Evolutionary conservation across 2,797 vertebrate genomes (phyloP).

Genomic region (Telmatherina bonti): DNA sequence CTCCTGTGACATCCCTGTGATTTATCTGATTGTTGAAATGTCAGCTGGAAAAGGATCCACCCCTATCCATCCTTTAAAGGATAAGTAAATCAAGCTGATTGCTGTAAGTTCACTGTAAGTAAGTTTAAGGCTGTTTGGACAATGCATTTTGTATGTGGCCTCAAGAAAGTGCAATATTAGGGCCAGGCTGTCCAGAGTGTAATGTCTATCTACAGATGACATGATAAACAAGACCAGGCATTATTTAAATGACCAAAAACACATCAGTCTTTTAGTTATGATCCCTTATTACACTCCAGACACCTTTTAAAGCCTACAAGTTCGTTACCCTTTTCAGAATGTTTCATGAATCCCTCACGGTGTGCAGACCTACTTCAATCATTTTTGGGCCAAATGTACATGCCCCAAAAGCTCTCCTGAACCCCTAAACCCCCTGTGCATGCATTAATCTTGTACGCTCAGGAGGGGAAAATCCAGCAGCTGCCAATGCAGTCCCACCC

Average conservation of each 20-base stretch:
- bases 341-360: constrained; percentile 28
- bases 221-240: background rate
- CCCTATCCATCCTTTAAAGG: background rate
- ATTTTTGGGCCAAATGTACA: constrained; percentile 39
- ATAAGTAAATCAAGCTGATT: background rate
- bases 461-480: constrained; percentile 77
- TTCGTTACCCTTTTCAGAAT: constrained; percentile 13
- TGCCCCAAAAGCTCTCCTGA: constrained; percentile 28
- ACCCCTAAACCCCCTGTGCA: constrained; percentile 59
- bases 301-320: constrained; percentile 2
- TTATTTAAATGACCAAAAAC: constrained; percentile 1
- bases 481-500: constrained; percentile 82
- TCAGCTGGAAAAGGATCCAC: background rate
- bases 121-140: background rate
- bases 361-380: constrained; percentile 41
- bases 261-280: constrained; percentile 1
- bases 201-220: background rate
- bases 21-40: too few relatives aligned
- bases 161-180: constrained; percentile 36
- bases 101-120: background rate
- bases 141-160: constrained; percentile 51
- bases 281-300: constrained; percentile 5
- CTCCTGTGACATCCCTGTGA: too few relatives aligned
- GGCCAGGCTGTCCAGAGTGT: constrained; percentile 27
- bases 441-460: constrained; percentile 76